Evolutionary conservation across 2,113 vertebrate species (phyloP).

Genomic region (Apaloderma vittatum): DNA sequence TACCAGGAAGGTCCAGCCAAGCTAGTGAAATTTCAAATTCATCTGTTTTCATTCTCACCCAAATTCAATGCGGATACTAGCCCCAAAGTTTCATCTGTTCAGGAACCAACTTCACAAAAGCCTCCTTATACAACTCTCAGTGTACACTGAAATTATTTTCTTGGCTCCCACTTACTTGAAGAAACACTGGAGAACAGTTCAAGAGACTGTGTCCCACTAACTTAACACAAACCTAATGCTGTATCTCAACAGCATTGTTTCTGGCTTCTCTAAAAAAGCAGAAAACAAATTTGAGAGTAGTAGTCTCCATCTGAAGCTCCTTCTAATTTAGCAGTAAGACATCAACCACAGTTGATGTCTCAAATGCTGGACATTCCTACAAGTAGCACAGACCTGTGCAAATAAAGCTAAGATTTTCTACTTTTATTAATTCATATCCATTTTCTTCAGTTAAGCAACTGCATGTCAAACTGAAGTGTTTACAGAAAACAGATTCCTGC

Average conservation of each 20-base stretch:
- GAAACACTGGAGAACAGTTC: neutral
- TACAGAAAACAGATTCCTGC: conserved; percentile 41
- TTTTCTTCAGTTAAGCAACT: conserved; percentile 4
- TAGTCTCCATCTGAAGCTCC: neutral
- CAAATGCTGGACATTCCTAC: neutral
- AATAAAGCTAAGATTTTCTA: neutral
- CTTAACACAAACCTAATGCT: neutral
- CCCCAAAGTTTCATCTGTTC: neutral
- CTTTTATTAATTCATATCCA: neutral
- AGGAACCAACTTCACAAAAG: neutral
- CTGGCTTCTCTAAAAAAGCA: neutral
- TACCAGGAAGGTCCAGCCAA: neutral
- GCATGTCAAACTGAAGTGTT: conserved; percentile 29
- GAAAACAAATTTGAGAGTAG: neutral
- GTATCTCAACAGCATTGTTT: neutral
- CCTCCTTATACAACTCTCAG: neutral
- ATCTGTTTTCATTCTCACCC: neutral
- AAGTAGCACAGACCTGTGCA: neutral
- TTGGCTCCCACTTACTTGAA: neutral
- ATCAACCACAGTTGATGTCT: neutral
- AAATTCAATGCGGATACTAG: neutral
- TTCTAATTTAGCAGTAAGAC: neutral
- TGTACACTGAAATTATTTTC: neutral
- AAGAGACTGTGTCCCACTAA: neutral
- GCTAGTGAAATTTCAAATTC: neutral